Evolutionary conservation across 2,888 invertebrate species (phyloP), one percentile per base, ranked within the genome.

Genomic region (Drepanosiphum platanoidis): DNA sequence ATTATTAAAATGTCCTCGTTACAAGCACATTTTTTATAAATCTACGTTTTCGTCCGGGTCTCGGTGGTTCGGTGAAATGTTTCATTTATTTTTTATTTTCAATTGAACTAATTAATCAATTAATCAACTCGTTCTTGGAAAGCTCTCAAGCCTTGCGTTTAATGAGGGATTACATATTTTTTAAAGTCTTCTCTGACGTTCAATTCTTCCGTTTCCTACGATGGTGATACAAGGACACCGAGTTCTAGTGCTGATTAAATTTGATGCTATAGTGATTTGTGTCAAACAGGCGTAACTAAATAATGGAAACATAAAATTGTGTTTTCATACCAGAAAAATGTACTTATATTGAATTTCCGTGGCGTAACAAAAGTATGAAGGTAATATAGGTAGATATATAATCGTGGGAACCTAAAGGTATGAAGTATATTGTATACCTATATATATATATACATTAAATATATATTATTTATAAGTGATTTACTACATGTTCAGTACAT

Each of bases 161-260:
- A 13, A 61, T 30, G 81, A 72, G 32, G 42, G 71, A 81, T 81
- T 71, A 61, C 36, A 79, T 79, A 34, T 68, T 79, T 79, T 34
- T 18, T 68, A 42, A 61, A 82, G 15, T 71, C 42, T 61, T 42
- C 61, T 13, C 81, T 32, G 72, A 52, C 70, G 36, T 52, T 68
- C 7, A 34, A 70, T 39, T 72, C 72, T 82, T 82, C 81, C 81
- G 81, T 82, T 82, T 82, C 81, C 81, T 82, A 72, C 61, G 71
- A 82, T 72, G 81, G 81, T 0, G n/a, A 64, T 34, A 42, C 39
- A 82, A 82, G 81, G 81, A 82, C 72, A 61, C 39, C 81, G 32
- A 42, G 81, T 82, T 81, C 30, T 30, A 52, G n/a, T 42, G 3
- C 36, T 82, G 58, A 72, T 82, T 82, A 72, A 82, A 72, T 72